phyloP scores from a whole-genome alignment of 2,113 vertebrate genomes.

The Stictonetta naevosa region DNA sequence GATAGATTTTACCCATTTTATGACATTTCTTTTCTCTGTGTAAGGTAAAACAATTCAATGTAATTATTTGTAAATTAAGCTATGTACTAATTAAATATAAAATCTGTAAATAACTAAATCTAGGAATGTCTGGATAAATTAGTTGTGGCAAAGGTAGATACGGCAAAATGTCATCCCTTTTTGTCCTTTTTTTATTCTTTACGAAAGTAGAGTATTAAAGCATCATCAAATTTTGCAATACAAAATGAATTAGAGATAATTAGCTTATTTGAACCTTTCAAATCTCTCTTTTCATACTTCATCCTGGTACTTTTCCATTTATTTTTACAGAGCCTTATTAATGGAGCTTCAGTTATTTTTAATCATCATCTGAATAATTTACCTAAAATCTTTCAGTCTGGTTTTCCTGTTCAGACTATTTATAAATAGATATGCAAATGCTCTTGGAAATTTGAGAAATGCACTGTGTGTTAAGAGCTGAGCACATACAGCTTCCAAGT shows the following conservation, averaged over 20 bases:
- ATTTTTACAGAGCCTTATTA: constrained; percentile 14
- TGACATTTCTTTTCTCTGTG: background rate
- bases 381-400: background rate
- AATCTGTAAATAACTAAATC: background rate
- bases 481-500: background rate
- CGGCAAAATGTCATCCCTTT: background rate
- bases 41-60: background rate
- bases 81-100: background rate
- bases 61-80: background rate
- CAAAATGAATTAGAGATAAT: background rate
- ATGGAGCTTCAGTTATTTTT: constrained; percentile 39
- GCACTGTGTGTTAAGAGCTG: background rate
- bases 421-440: background rate
- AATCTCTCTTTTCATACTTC: background rate
- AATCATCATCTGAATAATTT: constrained; percentile 47
- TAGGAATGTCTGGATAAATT: background rate
- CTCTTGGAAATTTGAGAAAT: background rate
- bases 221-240: background rate
- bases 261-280: constrained; percentile 1
- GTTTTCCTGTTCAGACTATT: constrained; percentile 36
- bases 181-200: background rate
- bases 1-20: background rate
- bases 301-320: background rate
- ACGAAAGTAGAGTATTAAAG: background rate
- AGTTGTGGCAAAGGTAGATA: background rate